A percentile compares a stretch with the other conserved stretches of the same genome.
These are phyloP conservation scores for Crocuta crocuta DNA, from an alignment of 2,113 vertebrate genomes.

Conservation along the genomic window DNA sequence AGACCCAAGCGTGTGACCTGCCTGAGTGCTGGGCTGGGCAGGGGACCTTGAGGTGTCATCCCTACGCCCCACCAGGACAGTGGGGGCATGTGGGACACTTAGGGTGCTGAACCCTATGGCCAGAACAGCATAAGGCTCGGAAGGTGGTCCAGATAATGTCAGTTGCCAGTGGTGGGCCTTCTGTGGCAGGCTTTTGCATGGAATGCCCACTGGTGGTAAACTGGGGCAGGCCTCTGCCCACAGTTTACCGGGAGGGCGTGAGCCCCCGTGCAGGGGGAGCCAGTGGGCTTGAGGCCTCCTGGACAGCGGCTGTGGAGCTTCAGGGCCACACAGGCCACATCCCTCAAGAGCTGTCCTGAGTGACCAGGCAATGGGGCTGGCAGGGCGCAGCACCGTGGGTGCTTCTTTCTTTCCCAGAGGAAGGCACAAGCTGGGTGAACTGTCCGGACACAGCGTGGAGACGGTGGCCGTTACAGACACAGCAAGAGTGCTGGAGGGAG, in stretches of 20 bases:
- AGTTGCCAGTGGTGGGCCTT: not conserved
- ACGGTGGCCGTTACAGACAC: not conserved
- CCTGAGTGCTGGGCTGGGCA: no score
- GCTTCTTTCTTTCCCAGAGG: not conserved
- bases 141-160: not conserved
- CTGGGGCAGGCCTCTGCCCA: no score
- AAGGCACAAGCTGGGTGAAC: not conserved
- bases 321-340: no score
- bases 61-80: not conserved
- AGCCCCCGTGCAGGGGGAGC: not conserved
- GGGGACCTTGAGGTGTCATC: not conserved
- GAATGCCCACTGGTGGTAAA: not conserved
- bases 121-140: rapidly evolving
- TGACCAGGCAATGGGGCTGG: not conserved
- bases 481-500: not conserved
- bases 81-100: no score
- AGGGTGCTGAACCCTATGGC: no score
- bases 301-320: no score
- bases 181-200: not conserved
- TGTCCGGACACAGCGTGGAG: not conserved
- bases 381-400: rapidly evolving
- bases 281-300: not conserved
- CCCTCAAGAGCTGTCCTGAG: not conserved
- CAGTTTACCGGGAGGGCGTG: not conserved
- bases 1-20: not conserved